phyloP scores from a whole-genome alignment of 2,113 vertebrate species.

The Telmatochromis bifrenatus region DNA sequence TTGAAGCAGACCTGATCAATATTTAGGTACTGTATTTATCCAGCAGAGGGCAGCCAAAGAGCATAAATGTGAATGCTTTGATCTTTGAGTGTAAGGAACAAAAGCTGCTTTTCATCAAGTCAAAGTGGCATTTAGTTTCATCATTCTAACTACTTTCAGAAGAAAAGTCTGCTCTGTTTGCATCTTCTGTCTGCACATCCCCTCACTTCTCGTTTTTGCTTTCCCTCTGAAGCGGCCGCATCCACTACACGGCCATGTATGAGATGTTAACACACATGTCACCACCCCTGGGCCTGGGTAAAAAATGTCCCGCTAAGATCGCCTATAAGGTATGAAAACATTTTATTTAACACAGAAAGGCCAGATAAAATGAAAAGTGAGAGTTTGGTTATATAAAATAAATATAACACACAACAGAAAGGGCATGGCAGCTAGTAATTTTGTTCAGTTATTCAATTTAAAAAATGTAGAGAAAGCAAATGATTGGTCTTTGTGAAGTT shows the following conservation, averaged over 20 bases:
- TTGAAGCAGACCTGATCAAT: background rate
- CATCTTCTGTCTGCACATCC: conserved; percentile 45
- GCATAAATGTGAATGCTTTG: background rate
- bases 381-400: background rate
- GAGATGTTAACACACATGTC: conserved; percentile 99
- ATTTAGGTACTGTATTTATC: background rate
- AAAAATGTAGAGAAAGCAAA: background rate
- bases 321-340: conserved; percentile 90
- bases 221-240: conserved; percentile 80
- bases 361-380: background rate
- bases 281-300: conserved; percentile 95
- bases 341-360: background rate
- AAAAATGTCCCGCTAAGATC: conserved; percentile 98
- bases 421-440: background rate
- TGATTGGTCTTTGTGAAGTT: background rate
- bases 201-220: background rate
- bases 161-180: background rate
- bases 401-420: background rate
- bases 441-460: background rate
- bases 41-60: conserved; percentile 63
- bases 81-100: background rate
- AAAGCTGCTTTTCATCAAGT: background rate
- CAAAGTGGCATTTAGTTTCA: background rate
- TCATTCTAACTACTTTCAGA: background rate
- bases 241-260: conserved; percentile 99